These are phyloP conservation scores for Diceros bicornis DNA, from an alignment of 2,797 vertebrate genomes.

Conservation along the genomic window DNA sequence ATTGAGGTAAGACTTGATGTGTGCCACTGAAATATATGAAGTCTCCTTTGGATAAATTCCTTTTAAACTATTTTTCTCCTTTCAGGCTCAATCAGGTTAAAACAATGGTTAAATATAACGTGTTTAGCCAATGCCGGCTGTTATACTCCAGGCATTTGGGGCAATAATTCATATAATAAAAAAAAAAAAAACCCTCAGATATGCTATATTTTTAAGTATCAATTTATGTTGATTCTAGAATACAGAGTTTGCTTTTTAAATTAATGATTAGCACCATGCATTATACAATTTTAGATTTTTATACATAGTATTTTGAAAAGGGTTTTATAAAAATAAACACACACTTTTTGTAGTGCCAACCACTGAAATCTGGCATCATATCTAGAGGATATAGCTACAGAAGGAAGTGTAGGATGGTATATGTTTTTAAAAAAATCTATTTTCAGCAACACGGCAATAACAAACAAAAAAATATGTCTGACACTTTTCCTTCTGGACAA, in stretches of 20 bases:
- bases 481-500: not conserved
- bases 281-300: not conserved
- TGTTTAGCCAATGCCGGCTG: conserved; percentile 65
- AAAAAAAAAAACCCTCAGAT: conserved; percentile 20
- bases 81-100: conserved; percentile 66
- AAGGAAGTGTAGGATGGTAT: conserved; percentile 51
- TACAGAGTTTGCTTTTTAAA: not conserved
- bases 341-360: not conserved
- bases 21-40: conserved; percentile 28
- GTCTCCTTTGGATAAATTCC: conserved; percentile 57
- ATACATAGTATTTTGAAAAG: not conserved
- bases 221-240: conserved; percentile 72
- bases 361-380: not conserved
- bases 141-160: conserved; percentile 58
- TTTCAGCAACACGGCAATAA: conserved; percentile 50
- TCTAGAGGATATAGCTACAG: conserved; percentile 25
- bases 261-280: not conserved
- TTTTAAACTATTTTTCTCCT: conserved; percentile 77
- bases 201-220: conserved; percentile 29
- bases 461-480: not conserved
- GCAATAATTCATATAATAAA: not conserved
- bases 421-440: conserved; percentile 38
- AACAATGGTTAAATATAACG: conserved; percentile 51
- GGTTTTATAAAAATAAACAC: conserved; percentile 61
- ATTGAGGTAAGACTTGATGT: not conserved